Conservation (phyloP, 1,140 invertebrate species). For the Rhizoglyphus robini region DNA sequence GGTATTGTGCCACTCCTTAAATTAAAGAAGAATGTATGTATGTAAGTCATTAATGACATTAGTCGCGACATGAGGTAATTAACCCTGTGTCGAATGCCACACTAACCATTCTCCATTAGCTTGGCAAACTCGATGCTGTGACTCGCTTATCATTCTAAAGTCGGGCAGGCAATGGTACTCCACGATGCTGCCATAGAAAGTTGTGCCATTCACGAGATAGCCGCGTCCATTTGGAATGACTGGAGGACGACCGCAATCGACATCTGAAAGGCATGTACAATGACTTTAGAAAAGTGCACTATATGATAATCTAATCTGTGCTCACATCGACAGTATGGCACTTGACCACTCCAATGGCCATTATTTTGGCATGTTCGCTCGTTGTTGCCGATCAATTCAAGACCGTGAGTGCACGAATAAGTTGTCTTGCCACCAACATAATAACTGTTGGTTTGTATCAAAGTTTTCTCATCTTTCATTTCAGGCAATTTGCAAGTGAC, state of each 20-base stretch:
- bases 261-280: conserved; percentile 42
- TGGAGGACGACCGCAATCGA: conserved; percentile 60
- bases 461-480: conserved; percentile 26
- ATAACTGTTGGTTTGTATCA: conserved; percentile 46
- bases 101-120: conserved; percentile 22
- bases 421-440: conserved; percentile 59
- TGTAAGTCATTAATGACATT: too few relatives aligned
- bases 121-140: conserved; percentile 32
- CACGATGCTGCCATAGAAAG: conserved; percentile 59
- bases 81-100: too few relatives aligned
- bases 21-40: neutral
- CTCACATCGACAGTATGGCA: conserved; percentile 66
- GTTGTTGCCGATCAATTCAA: conserved; percentile 60
- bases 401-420: conserved; percentile 66
- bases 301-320: conserved; percentile 39
- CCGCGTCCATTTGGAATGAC: conserved; percentile 66
- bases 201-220: conserved; percentile 67
- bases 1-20: conserved; percentile 28
- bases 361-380: conserved; percentile 58
- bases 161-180: conserved; percentile 77
- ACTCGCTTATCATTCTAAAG: conserved; percentile 62
- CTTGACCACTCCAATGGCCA: conserved; percentile 63
- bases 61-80: neutral
- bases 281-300: conserved; percentile 33
- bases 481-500: conserved; percentile 26